Conservation (phyloP, 1,140 invertebrate species). For the Watersipora subatra region DNA sequence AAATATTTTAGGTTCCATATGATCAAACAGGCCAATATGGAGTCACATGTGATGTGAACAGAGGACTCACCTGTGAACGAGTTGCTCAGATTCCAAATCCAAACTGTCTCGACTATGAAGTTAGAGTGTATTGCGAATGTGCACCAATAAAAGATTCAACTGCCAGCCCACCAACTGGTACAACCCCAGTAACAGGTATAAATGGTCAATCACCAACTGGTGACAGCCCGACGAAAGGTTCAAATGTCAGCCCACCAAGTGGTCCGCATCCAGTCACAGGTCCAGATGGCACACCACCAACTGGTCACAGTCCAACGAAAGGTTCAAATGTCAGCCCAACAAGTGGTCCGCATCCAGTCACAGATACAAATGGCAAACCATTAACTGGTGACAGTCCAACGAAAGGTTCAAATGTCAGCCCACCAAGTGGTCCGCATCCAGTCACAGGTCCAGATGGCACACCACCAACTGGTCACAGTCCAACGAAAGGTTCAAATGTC, state of each 20-base stretch:
- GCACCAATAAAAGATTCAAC: not conserved
- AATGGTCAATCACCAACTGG: too few relatives aligned
- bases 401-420: not conserved
- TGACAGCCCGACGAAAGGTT: too few relatives aligned
- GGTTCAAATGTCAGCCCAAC: not conserved
- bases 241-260: too few relatives aligned
- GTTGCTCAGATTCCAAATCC: conserved; percentile 14
- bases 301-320: too few relatives aligned
- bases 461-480: not conserved
- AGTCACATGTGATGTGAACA: not conserved
- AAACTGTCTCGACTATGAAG: conserved; percentile 16
- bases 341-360: not conserved
- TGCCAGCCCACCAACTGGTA: too few relatives aligned
- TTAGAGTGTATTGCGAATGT: conserved; percentile 17
- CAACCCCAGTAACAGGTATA: too few relatives aligned
- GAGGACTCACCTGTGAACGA: conserved; percentile 17
- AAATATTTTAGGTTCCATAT: too few relatives aligned
- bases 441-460: not conserved
- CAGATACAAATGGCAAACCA: not conserved
- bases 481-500: not conserved
- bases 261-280: too few relatives aligned
- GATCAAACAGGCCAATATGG: conserved; percentile 14
- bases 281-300: too few relatives aligned
- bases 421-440: not conserved
- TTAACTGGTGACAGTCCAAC: not conserved